These are phyloP conservation scores for Salpingus planirostris DNA, from an alignment of 2,888 invertebrate genomes.

Conservation along the genomic window DNA sequence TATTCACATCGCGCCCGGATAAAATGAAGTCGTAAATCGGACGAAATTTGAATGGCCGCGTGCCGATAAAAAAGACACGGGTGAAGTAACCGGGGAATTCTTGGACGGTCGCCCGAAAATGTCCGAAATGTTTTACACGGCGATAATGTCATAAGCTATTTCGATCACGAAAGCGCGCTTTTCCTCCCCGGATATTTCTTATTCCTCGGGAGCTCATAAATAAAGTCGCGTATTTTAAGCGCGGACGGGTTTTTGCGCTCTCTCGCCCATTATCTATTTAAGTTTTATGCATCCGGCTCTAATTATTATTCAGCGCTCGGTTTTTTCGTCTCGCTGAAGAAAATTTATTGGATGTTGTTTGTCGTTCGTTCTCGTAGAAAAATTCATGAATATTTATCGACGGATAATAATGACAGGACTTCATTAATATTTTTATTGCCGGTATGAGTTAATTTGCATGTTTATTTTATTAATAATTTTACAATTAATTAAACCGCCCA, in stretches of 20 bases:
- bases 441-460: too few species aligned
- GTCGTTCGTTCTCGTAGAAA: conserved; percentile 33
- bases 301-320: conserved; percentile 22
- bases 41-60: conserved; percentile 4
- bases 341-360: conserved; percentile 20
- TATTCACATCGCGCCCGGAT: too few species aligned
- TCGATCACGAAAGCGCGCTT: too few species aligned
- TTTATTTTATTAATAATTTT: too few species aligned
- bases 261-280: conserved; percentile 19
- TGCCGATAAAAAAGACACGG: neutral
- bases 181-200: too few species aligned
- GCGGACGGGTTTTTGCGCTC: conserved; percentile 11
- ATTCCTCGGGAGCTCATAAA: conserved; percentile 11
- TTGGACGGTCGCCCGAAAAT: neutral
- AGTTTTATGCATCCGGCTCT: conserved; percentile 21
- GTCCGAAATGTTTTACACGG: conserved; percentile 5
- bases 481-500: too few species aligned
- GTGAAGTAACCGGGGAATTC: neutral
- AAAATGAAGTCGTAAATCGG: conserved; percentile 10
- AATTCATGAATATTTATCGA: conserved; percentile 12
- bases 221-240: conserved; percentile 10
- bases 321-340: conserved; percentile 15
- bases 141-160: conserved; percentile 13
- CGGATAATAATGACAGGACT: too few species aligned
- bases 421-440: too few species aligned